Evolutionary conservation across 2,888 invertebrate genomes (phyloP), one percentile per base, ranked within the genome.

Genomic region (Bellardia pandia): DNA sequence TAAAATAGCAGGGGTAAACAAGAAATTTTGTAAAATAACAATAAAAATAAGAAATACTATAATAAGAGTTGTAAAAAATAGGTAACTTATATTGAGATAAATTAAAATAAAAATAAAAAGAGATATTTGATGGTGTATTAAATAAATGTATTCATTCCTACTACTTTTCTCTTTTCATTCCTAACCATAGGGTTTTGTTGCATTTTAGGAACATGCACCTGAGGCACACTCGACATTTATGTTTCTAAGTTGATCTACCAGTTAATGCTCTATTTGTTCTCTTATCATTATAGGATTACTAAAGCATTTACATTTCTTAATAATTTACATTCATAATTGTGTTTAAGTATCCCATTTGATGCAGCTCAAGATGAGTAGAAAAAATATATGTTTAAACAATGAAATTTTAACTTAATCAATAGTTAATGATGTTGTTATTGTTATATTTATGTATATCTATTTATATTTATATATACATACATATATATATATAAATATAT

Each of bases 141-240:
- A 7, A 5, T n/a, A 53, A 14, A 75, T 75, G 30, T 42, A 33
- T 58, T 23, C 40, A 66, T 56, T 56, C 16, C 23, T 23, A 23
- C 23, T 45, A 8, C 8, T 42, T 37, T 58, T 56, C 37, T 71
- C 14, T 53, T 45, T 58, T 56, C 30, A 64, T 53, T 53, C 51
- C 14, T 42, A 66, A 66, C 6, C n/a, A 42, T 30, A 64, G 9
- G 51, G 45, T 62, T 79, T 62, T 77, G 53, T 76, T 56, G 16
- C 60, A 53, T 78, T 72, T 74, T 87, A 87, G 84, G 86, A 84
- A 86, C 80, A 84, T 75, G 87, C 74, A 78, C 74, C 81, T 64
- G 69, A 74, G 53, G 62, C 51, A 79, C 66, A 66, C 30, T 14
- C 23, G 33, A 79, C 62, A 48, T 79, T 45, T 69, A 2, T 14